Conservation (phyloP, 2,888 invertebrate species). For the Dioctria rufipes region DNA sequence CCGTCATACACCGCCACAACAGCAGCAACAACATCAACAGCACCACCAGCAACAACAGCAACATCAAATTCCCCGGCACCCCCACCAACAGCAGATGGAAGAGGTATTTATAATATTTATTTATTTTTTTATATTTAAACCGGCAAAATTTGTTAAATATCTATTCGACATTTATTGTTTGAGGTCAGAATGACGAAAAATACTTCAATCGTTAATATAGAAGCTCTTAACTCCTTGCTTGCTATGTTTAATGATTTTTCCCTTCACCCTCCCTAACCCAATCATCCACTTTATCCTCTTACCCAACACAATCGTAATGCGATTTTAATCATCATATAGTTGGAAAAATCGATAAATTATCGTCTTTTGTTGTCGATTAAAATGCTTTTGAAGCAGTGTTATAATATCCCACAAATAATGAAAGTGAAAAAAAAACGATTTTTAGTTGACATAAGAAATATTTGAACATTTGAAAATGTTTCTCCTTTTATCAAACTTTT, state of each 20-base stretch:
- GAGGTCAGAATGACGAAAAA: not conserved
- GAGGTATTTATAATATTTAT: conserved; percentile 65
- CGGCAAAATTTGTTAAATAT: not conserved
- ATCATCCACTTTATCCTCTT: conserved; percentile 52
- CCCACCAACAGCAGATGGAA: conserved; percentile 68
- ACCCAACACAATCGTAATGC: conserved; percentile 62
- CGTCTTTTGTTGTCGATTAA: conserved; percentile 54
- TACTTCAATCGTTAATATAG: not conserved
- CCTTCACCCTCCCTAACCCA: conserved; percentile 61
- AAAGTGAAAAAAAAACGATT: no score
- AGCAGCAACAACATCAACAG: conserved; percentile 65
- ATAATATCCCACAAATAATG: not conserved
- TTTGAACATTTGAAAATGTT: not conserved
- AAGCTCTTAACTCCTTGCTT: not conserved
- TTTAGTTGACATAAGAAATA: no score
- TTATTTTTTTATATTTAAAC: not conserved
- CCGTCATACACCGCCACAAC: conserved; percentile 64
- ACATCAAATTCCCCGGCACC: conserved; percentile 60
- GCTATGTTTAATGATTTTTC: conserved; percentile 50
- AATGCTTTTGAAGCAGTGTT: conserved; percentile 2
- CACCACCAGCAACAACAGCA: conserved; percentile 63
- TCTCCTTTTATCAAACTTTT: not conserved
- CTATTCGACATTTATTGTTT: not conserved
- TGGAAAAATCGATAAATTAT: conserved; percentile 62
- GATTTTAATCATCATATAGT: conserved; percentile 61